Conservation (phyloP, 2,888 invertebrate species). For the Acronicta psi region DNA sequence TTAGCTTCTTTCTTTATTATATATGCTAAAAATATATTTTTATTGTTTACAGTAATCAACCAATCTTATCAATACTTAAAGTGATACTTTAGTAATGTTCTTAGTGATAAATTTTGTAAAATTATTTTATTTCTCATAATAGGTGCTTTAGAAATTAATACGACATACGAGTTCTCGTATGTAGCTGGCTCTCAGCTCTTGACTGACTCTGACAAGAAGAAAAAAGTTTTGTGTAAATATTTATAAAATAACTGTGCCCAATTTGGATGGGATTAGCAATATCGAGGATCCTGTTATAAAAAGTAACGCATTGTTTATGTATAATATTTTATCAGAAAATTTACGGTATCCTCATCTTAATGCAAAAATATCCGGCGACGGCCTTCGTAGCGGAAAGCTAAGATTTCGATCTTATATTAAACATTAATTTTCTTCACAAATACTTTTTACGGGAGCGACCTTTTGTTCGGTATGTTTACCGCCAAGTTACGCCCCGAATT, state of each 20-base stretch:
- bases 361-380: slow-evolving; percentile 59
- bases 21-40: too few species aligned
- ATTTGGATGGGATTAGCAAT: slow-evolving; percentile 31
- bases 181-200: too few species aligned
- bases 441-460: slow-evolving; percentile 59
- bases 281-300: slow-evolving; percentile 19
- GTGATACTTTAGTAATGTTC: too few species aligned
- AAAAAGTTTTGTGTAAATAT: background rate
- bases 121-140: too few species aligned
- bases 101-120: too few species aligned
- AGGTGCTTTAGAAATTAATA: too few species aligned
- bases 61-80: too few species aligned
- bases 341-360: slow-evolving; percentile 54
- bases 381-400: slow-evolving; percentile 53
- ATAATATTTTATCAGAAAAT: slow-evolving; percentile 56
- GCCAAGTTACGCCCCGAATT: slow-evolving; percentile 55
- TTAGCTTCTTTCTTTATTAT: too few species aligned
- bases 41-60: too few species aligned
- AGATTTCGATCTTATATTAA: slow-evolving; percentile 66
- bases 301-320: slow-evolving; percentile 46
- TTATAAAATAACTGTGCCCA: slow-evolving; percentile 9
- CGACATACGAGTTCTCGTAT: too few species aligned
- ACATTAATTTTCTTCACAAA: slow-evolving; percentile 67
- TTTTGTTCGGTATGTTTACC: slow-evolving; percentile 64
- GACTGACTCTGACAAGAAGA: too few species aligned